A percentile compares a stretch with the other conserved stretches of the same genome.
Evolutionary conservation across 2,113 vertebrate genomes (phyloP).

Genomic region (Aleadryas rufinucha): DNA sequence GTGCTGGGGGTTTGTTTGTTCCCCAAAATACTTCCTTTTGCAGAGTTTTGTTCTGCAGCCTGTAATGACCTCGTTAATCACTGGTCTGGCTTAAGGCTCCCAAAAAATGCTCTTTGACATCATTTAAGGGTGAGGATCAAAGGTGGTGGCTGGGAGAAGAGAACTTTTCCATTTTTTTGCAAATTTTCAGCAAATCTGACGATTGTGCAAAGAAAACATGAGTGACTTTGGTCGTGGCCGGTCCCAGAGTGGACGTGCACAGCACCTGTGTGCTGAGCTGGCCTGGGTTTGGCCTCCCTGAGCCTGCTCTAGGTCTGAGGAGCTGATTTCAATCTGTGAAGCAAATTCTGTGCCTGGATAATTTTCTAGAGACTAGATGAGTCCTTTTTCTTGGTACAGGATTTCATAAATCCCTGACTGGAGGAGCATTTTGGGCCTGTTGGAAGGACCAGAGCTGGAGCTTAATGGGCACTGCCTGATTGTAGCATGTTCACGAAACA

Average conservation of each 20-base stretch:
- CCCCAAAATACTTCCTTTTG: neutral
- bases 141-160: neutral
- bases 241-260: neutral
- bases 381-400: neutral
- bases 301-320: neutral
- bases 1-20: neutral
- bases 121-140: neutral
- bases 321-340: neutral
- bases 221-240: neutral
- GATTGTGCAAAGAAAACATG: neutral
- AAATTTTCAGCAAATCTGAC: neutral
- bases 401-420: neutral
- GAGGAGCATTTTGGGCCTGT: neutral
- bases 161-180: neutral
- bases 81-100: neutral
- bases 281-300: neutral
- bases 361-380: neutral
- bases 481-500: fast-evolving
- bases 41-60: neutral
- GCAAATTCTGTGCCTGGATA: neutral
- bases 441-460: neutral
- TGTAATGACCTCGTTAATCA: neutral
- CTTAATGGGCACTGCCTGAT: fast-evolving
- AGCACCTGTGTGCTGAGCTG: neutral
- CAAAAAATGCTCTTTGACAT: neutral